phyloP scores from a whole-genome alignment of 1,140 invertebrate species.

The Wiebesia pumilae region DNA sequence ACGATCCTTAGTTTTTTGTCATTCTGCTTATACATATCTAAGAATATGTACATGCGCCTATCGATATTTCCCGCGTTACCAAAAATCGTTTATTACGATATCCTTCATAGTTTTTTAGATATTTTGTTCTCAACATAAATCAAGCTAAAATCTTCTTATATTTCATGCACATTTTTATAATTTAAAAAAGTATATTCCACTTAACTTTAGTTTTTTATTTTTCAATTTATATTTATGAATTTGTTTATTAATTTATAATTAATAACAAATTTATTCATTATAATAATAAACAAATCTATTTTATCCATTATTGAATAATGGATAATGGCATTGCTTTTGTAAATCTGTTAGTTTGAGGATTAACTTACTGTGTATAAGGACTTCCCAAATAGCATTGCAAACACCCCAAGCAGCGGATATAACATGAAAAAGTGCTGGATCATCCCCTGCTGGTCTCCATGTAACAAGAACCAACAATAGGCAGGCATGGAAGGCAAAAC shows the following conservation, averaged over 20 bases:
- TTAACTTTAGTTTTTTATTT: too few relatives aligned
- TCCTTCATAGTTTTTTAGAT: too few relatives aligned
- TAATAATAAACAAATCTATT: too few relatives aligned
- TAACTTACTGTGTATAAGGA: constrained; percentile 73
- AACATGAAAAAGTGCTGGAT: constrained; percentile 81
- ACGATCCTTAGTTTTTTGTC: neutral
- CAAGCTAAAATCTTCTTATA: too few relatives aligned
- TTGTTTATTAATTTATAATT: too few relatives aligned
- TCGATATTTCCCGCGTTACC: neutral
- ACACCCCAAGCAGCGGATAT: constrained; percentile 85
- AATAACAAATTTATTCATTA: too few relatives aligned
- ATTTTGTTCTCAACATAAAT: too few relatives aligned
- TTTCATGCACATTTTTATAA: too few relatives aligned
- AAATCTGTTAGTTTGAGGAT: neutral
- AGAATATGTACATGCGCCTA: neutral
- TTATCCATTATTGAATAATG: too few relatives aligned
- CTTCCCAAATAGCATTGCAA: constrained; percentile 84
- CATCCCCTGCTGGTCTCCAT: constrained; percentile 79
- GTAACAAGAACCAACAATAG: constrained; percentile 79
- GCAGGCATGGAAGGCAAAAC: constrained; percentile 81
- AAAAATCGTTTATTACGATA: too few relatives aligned
- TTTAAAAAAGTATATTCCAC: too few relatives aligned
- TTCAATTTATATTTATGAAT: too few relatives aligned
- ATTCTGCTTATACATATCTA: neutral
- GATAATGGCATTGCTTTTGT: neutral